phyloP scores from a whole-genome alignment of 2,888 invertebrate species.

The Aphodius sticticus region DNA sequence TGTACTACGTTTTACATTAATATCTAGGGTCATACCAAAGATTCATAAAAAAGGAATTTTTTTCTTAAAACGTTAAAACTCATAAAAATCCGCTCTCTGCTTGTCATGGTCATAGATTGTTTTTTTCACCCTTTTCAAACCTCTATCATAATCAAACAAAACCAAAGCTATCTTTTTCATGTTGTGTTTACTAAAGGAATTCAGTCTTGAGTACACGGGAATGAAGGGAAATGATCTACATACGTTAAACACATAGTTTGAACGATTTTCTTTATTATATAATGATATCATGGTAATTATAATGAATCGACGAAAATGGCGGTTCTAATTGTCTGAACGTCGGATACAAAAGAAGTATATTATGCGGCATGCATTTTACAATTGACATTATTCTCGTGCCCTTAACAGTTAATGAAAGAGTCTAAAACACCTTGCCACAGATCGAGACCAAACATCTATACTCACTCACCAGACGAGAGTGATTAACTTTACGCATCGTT shows the following conservation, averaged over 20 bases:
- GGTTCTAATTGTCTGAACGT: conserved; percentile 4
- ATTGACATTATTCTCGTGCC: conserved; percentile 23
- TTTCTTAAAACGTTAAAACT: too few species aligned
- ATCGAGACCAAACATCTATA: background rate
- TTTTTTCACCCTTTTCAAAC: too few species aligned
- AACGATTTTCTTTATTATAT: conserved; percentile 4
- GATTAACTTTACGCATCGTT: conserved; percentile 6
- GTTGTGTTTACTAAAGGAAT: too few species aligned
- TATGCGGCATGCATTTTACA: conserved; percentile 25
- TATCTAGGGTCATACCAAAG: too few species aligned
- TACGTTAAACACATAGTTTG: background rate
- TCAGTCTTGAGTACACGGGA: too few species aligned
- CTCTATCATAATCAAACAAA: too few species aligned
- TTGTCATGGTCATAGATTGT: too few species aligned
- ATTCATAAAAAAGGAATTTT: too few species aligned
- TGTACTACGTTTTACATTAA: too few species aligned
- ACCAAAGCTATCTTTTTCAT: too few species aligned
- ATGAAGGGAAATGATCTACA: background rate
- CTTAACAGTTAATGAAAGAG: conserved; percentile 17
- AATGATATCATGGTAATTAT: background rate
- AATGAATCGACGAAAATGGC: background rate
- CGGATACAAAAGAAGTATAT: background rate
- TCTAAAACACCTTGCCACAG: conserved; percentile 17
- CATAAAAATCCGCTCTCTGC: too few species aligned
- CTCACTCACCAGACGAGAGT: background rate